Percentiles rank a stretch among this genome's conserved stretches.
Evolutionary conservation across 2,113 vertebrate genomes (phyloP).

Genomic region (Tonatia bakeri): DNA sequence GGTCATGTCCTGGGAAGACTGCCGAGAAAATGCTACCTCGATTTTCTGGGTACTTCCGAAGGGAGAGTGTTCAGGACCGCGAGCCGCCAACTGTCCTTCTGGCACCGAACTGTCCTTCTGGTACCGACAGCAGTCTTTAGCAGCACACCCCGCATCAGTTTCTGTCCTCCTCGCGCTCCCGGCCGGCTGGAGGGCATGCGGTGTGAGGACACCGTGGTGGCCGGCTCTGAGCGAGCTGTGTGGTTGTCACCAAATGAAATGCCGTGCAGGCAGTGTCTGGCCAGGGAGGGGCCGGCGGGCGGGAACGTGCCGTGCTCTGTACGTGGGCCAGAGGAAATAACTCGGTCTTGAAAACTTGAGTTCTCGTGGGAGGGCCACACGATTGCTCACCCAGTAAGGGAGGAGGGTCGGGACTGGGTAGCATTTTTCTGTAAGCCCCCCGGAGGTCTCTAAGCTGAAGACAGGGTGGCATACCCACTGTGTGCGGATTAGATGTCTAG

Average conservation of each 20-base stretch:
- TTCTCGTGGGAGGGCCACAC: not conserved
- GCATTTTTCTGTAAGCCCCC: not conserved
- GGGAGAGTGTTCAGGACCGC: not conserved
- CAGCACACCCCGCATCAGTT: fast-evolving
- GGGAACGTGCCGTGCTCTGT: not conserved
- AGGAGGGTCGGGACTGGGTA: not conserved
- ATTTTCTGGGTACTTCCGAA: not conserved
- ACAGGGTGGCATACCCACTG: not conserved
- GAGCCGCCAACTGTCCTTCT: not conserved
- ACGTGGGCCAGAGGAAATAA: not conserved
- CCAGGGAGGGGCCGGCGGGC: not conserved
- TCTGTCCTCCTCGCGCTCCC: not conserved
- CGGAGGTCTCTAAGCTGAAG: not conserved
- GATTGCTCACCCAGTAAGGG: not conserved
- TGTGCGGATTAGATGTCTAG: not conserved
- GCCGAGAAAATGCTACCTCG: not conserved
- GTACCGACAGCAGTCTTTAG: not conserved
- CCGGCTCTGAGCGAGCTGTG: not conserved
- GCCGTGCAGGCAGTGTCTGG: not conserved
- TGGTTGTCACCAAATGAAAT: not conserved
- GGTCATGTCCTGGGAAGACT: not conserved
- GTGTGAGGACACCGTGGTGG: not conserved
- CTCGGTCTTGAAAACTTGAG: not conserved
- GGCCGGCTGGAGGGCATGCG: not conserved
- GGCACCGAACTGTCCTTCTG: too few species aligned